Conservation (phyloP, 2,888 invertebrate species). For the Caenorhabditis sp. region DNA sequence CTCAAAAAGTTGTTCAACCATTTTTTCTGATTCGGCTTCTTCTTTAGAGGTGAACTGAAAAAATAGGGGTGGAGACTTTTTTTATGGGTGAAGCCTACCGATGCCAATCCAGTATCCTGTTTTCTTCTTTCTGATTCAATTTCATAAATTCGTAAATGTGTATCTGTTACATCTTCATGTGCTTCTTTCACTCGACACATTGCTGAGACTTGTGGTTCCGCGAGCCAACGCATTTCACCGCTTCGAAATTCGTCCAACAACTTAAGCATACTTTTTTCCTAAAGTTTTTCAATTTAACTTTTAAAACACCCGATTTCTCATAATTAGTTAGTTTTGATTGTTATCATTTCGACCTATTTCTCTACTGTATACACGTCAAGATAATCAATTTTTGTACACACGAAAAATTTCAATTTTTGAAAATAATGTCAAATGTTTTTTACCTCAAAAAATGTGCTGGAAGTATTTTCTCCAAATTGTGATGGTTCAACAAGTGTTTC, state of each 20-base stretch:
- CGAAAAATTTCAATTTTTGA: no score
- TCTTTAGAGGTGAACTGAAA: constrained; percentile 23
- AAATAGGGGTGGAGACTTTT: not conserved
- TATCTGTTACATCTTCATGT: constrained; percentile 48
- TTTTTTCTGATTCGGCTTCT: constrained; percentile 27
- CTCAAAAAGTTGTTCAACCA: constrained; percentile 30
- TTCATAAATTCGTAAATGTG: constrained; percentile 41
- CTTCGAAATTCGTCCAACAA: constrained; percentile 50
- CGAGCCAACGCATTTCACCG: constrained; percentile 45
- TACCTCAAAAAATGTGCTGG: not conserved
- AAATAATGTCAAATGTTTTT: no score
- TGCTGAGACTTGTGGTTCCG: constrained; percentile 40
- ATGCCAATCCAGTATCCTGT: not conserved
- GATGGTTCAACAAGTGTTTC: constrained; percentile 35
- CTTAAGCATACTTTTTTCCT: constrained; percentile 36
- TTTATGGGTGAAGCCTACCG: not conserved
- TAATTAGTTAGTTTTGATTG: no score
- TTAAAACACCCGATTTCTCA: no score
- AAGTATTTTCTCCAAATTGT: not conserved
- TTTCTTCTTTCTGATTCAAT: constrained; percentile 17
- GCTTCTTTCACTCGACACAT: constrained; percentile 48
- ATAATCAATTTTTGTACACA: no score
- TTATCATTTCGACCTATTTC: not conserved
- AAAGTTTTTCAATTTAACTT: no score
- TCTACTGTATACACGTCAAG: no score